Base-by-base conservation (phyloP, 2,888 invertebrate genomes). In the Mechanitis mazaeus region DNA sequence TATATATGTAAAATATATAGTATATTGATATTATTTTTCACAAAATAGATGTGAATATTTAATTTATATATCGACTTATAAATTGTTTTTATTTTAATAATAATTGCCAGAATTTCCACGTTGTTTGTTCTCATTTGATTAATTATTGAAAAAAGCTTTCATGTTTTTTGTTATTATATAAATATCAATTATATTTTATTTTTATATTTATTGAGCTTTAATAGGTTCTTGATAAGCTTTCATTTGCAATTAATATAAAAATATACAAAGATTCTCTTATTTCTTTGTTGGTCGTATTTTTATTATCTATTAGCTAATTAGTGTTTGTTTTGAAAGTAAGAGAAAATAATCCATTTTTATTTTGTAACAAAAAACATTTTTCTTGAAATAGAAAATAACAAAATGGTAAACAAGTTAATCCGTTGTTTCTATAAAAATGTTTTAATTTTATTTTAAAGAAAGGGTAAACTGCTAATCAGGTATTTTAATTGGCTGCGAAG, bases 401-500 rank as follows among this genome's bases (percentile, higher is more conserved):
- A 55, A 60, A 65, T 56, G 55, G 59, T 69, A 68, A 68, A 69
- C 65, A 69, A 65, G 67, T 65, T 63, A 63, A 68, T 66, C 65
- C 63, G 38, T 54, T 59, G 56, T 61, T 47, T 61, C 20, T 60
- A 55, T 59, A 63, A 55, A 58, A 63, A 61, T 66, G 50, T 60
- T 68, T 66, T 61, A 60, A 61, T 64, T 5, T 42, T 42, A 42
- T 42, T 42, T 31, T 31, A 64, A 58, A 63, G 63, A 64, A 60
- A 64, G 55, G 60, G 60, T 65, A 61, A 58, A 57, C 54, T 63
- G 58, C 60, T 69, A 64, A 65, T 69, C 62, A 61, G 63, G 59
- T 65, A 59, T 64, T 64, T 66, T 69, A 68, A 67, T 69, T 69
- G 67, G 65, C 65, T 58, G 58, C 46, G 56, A 60, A 60, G 56